phyloP scores from a whole-genome alignment of 2,113 vertebrate genomes.

The Elephas maximus region DNA sequence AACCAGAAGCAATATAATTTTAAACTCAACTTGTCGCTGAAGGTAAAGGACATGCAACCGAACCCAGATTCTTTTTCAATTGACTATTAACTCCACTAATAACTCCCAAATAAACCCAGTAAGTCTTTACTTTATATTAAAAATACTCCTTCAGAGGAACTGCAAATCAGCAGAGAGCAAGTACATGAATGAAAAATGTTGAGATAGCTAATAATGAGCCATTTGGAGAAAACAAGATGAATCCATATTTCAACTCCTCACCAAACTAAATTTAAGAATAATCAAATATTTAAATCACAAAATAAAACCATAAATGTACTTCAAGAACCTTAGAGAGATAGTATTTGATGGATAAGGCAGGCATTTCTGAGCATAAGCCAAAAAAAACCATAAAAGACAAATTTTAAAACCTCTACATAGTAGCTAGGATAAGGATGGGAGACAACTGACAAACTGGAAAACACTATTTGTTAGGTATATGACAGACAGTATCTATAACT shows the following conservation, averaged over 20 bases:
- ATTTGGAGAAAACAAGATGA: not conserved
- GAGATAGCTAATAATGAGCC: not conserved
- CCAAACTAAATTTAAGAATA: slow-evolving; percentile 39
- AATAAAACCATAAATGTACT: slow-evolving; percentile 29
- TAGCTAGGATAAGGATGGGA: not conserved
- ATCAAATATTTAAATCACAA: slow-evolving; percentile 48
- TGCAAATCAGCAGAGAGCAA: slow-evolving; percentile 27
- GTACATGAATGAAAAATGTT: not conserved
- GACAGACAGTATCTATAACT: not conserved
- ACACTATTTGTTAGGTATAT: not conserved
- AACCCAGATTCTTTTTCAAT: slow-evolving; percentile 6
- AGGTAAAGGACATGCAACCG: not conserved
- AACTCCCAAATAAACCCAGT: not conserved
- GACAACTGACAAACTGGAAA: not conserved
- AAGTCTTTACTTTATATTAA: slow-evolving; percentile 17
- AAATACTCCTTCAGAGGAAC: not conserved
- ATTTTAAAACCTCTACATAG: slow-evolving; percentile 8
- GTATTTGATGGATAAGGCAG: not conserved
- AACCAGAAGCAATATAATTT: not conserved
- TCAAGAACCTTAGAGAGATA: not conserved
- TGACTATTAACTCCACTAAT: not conserved
- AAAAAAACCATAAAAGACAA: slow-evolving; percentile 19
- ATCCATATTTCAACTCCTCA: not conserved
- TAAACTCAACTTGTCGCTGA: slow-evolving; percentile 13
- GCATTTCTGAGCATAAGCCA: not conserved